phyloP scores from a whole-genome alignment of 2,113 vertebrate species.

The Raphicerus campestris region DNA sequence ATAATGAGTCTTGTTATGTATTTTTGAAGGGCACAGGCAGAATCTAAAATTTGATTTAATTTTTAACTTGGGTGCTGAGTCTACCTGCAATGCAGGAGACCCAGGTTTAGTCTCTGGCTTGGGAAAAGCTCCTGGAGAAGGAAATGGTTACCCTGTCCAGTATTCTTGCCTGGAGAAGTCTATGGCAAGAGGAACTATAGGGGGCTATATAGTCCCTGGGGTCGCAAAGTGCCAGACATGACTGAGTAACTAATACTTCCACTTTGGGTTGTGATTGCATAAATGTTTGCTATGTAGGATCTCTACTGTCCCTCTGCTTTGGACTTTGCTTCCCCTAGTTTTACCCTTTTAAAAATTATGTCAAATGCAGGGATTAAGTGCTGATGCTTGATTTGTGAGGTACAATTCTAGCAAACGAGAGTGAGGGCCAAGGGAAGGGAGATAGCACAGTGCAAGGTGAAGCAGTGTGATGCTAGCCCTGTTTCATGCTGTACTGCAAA shows the following conservation, averaged over 20 bases:
- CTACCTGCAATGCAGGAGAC: not conserved
- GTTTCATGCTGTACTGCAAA: not conserved
- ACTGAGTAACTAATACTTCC: not conserved
- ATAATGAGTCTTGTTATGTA: not conserved
- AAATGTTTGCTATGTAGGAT: not conserved
- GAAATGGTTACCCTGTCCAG: not conserved
- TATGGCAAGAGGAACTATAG: not conserved
- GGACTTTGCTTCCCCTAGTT: not conserved
- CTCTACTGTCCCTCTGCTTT: not conserved
- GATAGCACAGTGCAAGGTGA: too few species aligned
- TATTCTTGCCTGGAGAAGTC: not conserved
- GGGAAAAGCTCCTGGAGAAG: not conserved
- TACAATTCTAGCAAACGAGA: not conserved
- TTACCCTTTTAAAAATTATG: not conserved
- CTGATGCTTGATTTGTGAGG: not conserved
- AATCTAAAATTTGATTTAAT: not conserved
- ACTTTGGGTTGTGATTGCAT: not conserved
- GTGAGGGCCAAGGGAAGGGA: not conserved
- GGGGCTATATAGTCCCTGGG: not conserved
- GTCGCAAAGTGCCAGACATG: not conserved
- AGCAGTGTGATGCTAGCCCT: accelerated
- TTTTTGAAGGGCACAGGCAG: not conserved
- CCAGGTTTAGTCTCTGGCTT: not conserved
- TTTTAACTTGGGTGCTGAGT: not conserved
- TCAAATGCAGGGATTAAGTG: not conserved